Evolutionary conservation across 1,140 invertebrate species (phyloP).

Genomic region (Streblospio benedicti): DNA sequence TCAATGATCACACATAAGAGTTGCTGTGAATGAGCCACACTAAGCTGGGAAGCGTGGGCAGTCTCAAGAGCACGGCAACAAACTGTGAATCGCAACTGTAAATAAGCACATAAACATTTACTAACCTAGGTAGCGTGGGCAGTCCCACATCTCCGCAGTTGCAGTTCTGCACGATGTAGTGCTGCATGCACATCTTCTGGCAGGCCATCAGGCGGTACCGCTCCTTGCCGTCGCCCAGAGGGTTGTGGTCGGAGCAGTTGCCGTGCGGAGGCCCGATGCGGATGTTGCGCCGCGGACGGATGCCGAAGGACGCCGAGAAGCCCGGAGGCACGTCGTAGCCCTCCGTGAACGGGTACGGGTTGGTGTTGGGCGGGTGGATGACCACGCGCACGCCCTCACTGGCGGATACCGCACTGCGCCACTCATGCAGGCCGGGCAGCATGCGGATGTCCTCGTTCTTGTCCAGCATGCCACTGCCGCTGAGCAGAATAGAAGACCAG

Average conservation of each 20-base stretch:
- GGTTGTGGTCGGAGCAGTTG: constrained; percentile 10
- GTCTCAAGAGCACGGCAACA: too few relatives aligned
- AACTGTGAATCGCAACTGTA: too few relatives aligned
- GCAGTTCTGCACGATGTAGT: constrained; percentile 9
- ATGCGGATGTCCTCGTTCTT: constrained; percentile 10
- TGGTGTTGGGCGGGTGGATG: constrained; percentile 34
- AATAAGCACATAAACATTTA: too few relatives aligned
- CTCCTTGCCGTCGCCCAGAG: constrained; percentile 22
- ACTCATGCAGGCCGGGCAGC: constrained; percentile 14
- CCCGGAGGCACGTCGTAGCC: constrained; percentile 44
- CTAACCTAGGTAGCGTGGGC: too few relatives aligned
- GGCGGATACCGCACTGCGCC: constrained; percentile 8
- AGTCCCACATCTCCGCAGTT: constrained; percentile 5
- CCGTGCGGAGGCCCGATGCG: constrained; percentile 13
- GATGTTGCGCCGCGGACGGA: constrained; percentile 15
- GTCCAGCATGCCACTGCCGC: constrained; percentile 12
- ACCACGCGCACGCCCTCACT: constrained; percentile 37
- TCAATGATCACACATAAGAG: too few relatives aligned
- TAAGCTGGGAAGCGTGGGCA: too few relatives aligned
- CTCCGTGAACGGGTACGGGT: constrained; percentile 43
- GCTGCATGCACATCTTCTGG: constrained; percentile 15
- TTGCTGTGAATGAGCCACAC: too few relatives aligned
- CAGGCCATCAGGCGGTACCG: constrained; percentile 9
- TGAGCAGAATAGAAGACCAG: constrained; percentile 13
- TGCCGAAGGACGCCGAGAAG: constrained; percentile 23